phyloP scores from a whole-genome alignment of 2,797 vertebrate species.

The Cyprinodon diabolis region DNA sequence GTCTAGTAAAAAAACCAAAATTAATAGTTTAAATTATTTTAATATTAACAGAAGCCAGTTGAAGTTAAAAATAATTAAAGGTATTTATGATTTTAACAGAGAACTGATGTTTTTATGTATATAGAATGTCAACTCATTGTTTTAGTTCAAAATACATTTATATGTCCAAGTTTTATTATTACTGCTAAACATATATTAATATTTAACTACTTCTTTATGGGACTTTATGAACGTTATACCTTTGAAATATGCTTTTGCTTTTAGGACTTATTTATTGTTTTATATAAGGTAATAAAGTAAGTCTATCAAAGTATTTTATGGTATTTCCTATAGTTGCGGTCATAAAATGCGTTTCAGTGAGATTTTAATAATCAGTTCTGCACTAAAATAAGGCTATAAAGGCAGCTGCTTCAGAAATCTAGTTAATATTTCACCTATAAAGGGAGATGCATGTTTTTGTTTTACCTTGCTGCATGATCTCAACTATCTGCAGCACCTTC shows the following conservation, averaged over 20 bases:
- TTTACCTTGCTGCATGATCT: conserved; percentile 97
- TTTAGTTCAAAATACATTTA: too few relatives aligned
- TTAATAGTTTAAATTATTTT: too few relatives aligned
- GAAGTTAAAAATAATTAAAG: too few relatives aligned
- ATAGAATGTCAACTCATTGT: too few relatives aligned
- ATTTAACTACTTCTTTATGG: neutral
- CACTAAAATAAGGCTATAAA: neutral
- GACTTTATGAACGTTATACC: neutral
- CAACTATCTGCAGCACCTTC: conserved; percentile 91
- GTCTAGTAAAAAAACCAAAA: too few relatives aligned
- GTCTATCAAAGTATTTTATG: neutral
- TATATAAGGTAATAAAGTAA: neutral
- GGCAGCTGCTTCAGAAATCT: neutral
- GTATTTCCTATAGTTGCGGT: neutral
- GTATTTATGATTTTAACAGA: too few relatives aligned
- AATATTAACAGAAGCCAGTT: too few relatives aligned
- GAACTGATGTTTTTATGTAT: too few relatives aligned
- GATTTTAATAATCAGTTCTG: neutral
- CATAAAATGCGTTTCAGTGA: neutral
- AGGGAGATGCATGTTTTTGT: neutral
- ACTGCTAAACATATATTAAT: neutral
- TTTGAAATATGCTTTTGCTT: neutral
- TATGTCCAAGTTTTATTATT: neutral
- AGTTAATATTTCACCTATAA: neutral
- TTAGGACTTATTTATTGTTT: neutral